Conservation (phyloP, 2,888 invertebrate genomes). For the Drosophila meridiana region DNA sequence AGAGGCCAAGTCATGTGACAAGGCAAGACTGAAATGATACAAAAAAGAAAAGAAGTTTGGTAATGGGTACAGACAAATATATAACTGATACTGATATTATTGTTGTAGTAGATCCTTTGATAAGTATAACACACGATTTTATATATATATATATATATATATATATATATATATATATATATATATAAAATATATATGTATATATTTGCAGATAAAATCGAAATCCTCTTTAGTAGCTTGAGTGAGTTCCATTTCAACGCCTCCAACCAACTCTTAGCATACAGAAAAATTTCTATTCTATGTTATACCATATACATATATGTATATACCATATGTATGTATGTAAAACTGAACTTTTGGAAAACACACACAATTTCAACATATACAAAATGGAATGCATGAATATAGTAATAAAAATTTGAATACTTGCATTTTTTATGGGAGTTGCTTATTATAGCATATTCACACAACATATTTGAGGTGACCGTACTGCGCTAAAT, state of each 20-base stretch:
- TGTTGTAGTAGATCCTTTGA: constrained; percentile 77
- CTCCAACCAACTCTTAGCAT: constrained; percentile 67
- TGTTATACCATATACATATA: constrained; percentile 53
- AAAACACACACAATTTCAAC: constrained; percentile 47
- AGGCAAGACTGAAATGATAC: constrained; percentile 75
- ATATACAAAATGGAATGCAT: constrained; percentile 54
- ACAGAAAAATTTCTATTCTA: constrained; percentile 71
- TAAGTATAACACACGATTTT: constrained; percentile 45
- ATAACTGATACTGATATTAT: constrained; percentile 76
- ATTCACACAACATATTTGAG: background rate
- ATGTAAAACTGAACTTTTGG: constrained; percentile 44
- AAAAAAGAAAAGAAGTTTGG: constrained; percentile 60
- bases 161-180: constrained; percentile 19
- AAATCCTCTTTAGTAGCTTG: constrained; percentile 62
- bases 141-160: constrained; percentile 27
- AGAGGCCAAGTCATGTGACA: constrained; percentile 55
- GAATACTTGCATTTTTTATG: constrained; percentile 5
- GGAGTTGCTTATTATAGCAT: background rate
- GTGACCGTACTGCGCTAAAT: background rate
- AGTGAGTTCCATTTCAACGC: constrained; percentile 51
- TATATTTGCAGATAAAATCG: constrained; percentile 33
- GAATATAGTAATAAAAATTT: constrained; percentile 41
- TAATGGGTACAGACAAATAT: constrained; percentile 67
- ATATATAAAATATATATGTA: constrained; percentile 19
- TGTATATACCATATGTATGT: constrained; percentile 6